Conservation (phyloP, 2,888 invertebrate species). For the Melinaea menophilus region DNA sequence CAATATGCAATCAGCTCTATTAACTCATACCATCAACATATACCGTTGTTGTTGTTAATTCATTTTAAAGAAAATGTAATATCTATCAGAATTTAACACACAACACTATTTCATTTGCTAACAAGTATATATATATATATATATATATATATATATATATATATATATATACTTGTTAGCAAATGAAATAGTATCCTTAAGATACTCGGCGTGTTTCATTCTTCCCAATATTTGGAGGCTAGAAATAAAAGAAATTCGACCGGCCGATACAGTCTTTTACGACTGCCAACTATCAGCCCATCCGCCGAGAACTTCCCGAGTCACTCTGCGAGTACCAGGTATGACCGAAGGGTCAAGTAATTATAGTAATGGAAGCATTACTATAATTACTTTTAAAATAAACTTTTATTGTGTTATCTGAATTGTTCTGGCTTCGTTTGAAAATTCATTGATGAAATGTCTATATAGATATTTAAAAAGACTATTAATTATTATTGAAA, state of each 20-base stretch:
- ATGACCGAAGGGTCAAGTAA: background rate
- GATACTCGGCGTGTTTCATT: constrained; percentile 70
- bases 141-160: background rate
- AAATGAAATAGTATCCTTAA: constrained; percentile 30
- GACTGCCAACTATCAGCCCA: background rate
- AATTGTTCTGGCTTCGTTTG: no score
- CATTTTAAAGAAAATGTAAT: background rate
- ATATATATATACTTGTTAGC: no score
- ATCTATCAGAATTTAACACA: background rate
- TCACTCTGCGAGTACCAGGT: constrained; percentile 69
- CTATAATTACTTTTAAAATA: no score
- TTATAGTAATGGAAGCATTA: no score
- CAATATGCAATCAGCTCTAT: constrained; percentile 6
- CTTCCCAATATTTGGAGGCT: constrained; percentile 72
- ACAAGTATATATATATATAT: background rate
- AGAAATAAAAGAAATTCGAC: constrained; percentile 62
- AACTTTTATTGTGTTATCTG: no score
- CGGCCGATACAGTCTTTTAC: constrained; percentile 47
- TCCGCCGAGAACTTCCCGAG: constrained; percentile 62
- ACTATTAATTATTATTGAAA: no score
- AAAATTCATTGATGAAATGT: no score
- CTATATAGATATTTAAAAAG: no score
- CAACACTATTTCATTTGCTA: background rate
- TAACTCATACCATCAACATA: constrained; percentile 4
- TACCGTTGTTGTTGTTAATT: background rate